Conservation (phyloP, 2,113 vertebrate genomes). For the Halcyon senegalensis region DNA sequence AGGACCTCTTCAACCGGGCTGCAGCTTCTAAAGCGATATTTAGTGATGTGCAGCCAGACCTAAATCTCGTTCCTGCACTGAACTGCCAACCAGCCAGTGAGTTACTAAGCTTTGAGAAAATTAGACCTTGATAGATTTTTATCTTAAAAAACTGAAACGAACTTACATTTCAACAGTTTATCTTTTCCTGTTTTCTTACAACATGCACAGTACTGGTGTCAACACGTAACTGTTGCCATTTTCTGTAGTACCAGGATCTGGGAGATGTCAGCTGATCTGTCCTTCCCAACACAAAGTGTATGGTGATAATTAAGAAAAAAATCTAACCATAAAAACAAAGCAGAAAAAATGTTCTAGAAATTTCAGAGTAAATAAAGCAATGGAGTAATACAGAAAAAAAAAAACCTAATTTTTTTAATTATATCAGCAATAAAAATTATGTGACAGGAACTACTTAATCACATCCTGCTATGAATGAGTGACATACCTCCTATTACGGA, state of each 20-base stretch:
- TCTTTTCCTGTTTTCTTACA: background rate
- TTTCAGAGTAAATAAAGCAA: background rate
- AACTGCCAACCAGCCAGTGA: background rate
- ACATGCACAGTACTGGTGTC: constrained; percentile 61
- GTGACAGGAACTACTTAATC: background rate
- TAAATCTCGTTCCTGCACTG: background rate
- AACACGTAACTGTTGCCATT: constrained; percentile 69
- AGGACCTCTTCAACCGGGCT: background rate
- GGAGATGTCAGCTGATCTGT: constrained; percentile 69
- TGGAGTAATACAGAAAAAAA: background rate
- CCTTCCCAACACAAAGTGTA: constrained; percentile 70
- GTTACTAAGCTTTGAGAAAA: background rate
- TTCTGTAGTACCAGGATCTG: constrained; percentile 76
- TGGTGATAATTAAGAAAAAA: constrained; percentile 67
- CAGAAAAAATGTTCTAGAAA: background rate
- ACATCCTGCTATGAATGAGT: background rate
- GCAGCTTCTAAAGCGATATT: background rate
- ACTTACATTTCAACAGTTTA: background rate
- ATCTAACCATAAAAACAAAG: background rate
- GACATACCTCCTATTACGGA: background rate
- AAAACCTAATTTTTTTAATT: background rate
- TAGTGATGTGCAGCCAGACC: background rate
- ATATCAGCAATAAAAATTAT: background rate
- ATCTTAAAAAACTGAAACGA: background rate
- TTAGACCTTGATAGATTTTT: background rate